Conservation (phyloP, 2,113 vertebrate species). For the Rattus norvegicus region DNA sequence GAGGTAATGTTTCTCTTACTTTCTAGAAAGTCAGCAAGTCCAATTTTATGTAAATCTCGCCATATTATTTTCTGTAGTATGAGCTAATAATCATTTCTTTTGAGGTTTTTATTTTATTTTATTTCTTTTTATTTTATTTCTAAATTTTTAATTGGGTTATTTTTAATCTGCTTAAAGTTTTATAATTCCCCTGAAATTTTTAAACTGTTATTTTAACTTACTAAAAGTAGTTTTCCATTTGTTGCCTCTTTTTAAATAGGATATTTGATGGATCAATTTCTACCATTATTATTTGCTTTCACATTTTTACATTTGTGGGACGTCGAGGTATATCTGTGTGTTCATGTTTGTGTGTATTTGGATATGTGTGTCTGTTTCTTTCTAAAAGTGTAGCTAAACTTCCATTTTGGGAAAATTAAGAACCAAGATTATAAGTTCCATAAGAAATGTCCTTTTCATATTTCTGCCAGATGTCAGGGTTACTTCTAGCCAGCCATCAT, state of each 20-base stretch:
- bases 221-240: neutral
- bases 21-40: neutral
- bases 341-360: neutral
- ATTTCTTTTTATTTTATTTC: neutral
- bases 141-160: neutral
- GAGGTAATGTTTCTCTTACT: neutral
- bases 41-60: neutral
- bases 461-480: neutral
- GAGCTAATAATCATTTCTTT: too few relatives aligned
- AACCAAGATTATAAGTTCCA: neutral
- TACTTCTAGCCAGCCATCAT: neutral
- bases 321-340: too few relatives aligned
- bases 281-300: neutral
- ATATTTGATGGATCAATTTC: neutral
- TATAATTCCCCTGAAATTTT: neutral
- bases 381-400: neutral
- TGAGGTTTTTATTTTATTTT: neutral
- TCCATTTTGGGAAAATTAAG: neutral
- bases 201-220: neutral
- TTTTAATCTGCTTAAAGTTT: conserved; percentile 46
- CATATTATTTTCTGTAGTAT: neutral
- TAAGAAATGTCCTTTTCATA: neutral
- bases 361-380: neutral
- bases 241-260: neutral
- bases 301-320: neutral